A percentile compares a stretch with the other conserved stretches of the same genome.
Evolutionary conservation across 2,888 invertebrate species (phyloP).

Genomic region (Asteroscopus sphinx): DNA sequence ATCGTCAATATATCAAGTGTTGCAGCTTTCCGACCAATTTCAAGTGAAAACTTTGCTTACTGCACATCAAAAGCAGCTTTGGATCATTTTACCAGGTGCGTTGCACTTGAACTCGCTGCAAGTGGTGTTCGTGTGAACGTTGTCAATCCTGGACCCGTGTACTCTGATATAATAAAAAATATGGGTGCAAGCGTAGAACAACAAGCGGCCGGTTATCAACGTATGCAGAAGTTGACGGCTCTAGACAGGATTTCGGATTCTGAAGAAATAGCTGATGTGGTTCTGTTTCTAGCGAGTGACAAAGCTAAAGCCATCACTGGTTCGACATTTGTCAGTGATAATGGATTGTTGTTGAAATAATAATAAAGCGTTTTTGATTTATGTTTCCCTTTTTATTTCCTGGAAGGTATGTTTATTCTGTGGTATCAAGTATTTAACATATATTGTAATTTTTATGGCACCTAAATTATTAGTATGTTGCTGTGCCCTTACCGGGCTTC

Average conservation of each 20-base stretch:
- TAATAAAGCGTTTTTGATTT: too few relatives aligned
- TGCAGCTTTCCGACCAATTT: too few relatives aligned
- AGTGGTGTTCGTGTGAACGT: conserved; percentile 92
- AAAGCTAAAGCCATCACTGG: conserved; percentile 61
- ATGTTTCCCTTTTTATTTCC: too few relatives aligned
- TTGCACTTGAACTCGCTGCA: conserved; percentile 91
- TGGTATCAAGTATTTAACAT: too few relatives aligned
- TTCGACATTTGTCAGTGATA: conserved; percentile 43
- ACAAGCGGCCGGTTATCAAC: conserved; percentile 2
- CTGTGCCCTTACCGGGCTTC: too few relatives aligned
- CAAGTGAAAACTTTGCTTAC: conserved; percentile 35
- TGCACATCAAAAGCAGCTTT: conserved; percentile 57
- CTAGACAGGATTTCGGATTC: conserved; percentile 41
- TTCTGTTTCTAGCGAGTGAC: conserved; percentile 58
- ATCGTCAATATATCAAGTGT: conserved; percentile 92
- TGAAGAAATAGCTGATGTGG: conserved; percentile 61
- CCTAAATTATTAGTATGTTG: too few relatives aligned
- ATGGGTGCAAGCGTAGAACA: conserved; percentile 1
- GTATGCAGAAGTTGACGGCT: conserved; percentile 5
- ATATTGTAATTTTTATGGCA: too few relatives aligned
- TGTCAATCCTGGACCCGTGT: conserved; percentile 55
- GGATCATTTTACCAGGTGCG: conserved; percentile 58
- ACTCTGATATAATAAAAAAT: conserved; percentile 22
- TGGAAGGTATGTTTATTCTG: too few relatives aligned
- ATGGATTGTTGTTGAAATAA: conserved; percentile 19